These are phyloP conservation scores for Pristiophorus japonicus DNA, from an alignment of 2,113 vertebrate genomes.

Conservation along the genomic window DNA sequence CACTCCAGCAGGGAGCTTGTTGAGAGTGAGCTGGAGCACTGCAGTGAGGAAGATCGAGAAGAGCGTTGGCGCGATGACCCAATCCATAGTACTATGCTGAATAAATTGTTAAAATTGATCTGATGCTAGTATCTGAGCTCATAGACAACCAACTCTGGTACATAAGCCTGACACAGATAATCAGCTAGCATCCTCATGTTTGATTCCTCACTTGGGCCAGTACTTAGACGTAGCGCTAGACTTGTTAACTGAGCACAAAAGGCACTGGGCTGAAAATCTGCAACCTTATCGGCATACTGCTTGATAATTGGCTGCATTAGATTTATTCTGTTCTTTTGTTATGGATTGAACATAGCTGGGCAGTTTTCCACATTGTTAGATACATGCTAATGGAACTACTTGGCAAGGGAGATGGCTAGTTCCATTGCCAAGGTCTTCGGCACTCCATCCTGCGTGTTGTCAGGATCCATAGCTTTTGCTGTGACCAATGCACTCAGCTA, in stretches of 20 bases:
- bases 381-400: no score
- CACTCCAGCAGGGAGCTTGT: no score
- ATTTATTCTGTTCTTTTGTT: neutral
- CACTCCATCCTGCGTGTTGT: no score
- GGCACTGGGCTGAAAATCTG: neutral
- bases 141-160: neutral
- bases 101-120: neutral
- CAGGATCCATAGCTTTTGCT: no score
- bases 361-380: neutral
- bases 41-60: no score
- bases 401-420: no score
- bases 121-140: neutral
- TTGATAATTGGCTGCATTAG: neutral
- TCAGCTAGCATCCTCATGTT: neutral
- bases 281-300: neutral
- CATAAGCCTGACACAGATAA: neutral
- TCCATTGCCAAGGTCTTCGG: no score
- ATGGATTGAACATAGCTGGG: neutral
- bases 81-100: no score
- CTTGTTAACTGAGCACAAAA: neutral
- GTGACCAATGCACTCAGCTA: no score
- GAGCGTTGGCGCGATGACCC: no score
- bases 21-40: no score
- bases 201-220: neutral
- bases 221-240: neutral